A percentile compares a stretch with the other conserved stretches of the same genome.
Conservation (phyloP, 2,888 invertebrate species). For the Heliothis peltigera region DNA sequence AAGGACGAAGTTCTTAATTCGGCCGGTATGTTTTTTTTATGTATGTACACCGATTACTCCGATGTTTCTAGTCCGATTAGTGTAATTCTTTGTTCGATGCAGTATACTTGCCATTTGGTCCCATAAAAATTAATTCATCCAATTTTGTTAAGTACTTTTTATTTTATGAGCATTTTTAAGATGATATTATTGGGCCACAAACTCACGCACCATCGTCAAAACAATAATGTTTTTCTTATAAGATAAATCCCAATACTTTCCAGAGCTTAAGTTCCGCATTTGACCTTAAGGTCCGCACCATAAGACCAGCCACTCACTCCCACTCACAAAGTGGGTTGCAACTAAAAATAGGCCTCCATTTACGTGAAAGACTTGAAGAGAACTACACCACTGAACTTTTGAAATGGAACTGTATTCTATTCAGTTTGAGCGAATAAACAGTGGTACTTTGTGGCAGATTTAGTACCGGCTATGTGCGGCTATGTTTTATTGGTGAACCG, state of each 20-base stretch:
- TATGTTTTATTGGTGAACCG: slow-evolving; percentile 51
- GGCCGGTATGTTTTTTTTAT: no score
- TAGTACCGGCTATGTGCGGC: slow-evolving; percentile 49
- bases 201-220: not conserved
- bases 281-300: not conserved
- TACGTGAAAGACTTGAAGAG: slow-evolving; percentile 64
- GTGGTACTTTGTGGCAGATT: slow-evolving; percentile 59
- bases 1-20: no score
- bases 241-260: not conserved
- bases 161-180: no score
- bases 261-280: not conserved
- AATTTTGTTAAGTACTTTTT: not conserved
- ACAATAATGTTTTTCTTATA: not conserved
- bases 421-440: slow-evolving; percentile 59
- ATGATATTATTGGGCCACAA: not conserved
- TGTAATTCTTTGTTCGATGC: no score
- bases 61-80: no score
- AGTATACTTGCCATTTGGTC: no score
- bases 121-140: not conserved
- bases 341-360: slow-evolving; percentile 77
- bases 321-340: slow-evolving; percentile 3
- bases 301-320: not conserved
- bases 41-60: no score
- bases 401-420: slow-evolving; percentile 66
- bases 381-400: slow-evolving; percentile 62